phyloP scores from a whole-genome alignment of 2,888 invertebrate species.

The Yponomeuta malinellus region DNA sequence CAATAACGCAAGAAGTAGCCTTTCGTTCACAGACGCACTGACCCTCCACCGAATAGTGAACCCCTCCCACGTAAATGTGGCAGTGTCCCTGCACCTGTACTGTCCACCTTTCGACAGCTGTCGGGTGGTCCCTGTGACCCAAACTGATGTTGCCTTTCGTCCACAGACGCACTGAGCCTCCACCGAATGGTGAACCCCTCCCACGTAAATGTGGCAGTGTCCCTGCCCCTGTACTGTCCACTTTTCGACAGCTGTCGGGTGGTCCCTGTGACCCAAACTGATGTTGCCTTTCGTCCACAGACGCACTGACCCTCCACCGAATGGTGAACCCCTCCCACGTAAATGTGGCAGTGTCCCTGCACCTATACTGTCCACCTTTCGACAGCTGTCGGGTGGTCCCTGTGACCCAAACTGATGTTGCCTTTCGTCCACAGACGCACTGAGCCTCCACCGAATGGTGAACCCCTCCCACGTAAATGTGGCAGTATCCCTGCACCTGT shows the following conservation, averaged over 20 bases:
- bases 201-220: constrained; percentile 65
- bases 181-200: constrained; percentile 97
- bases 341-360: constrained; percentile 92
- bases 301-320: constrained; percentile 96
- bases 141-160: neutral
- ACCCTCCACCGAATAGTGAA: constrained; percentile 98
- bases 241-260: constrained; percentile 92
- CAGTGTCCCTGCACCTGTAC: constrained; percentile 90
- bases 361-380: constrained; percentile 86
- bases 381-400: constrained; percentile 29
- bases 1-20: constrained; percentile 60
- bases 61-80: constrained; percentile 77
- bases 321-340: constrained; percentile 95
- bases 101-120: constrained; percentile 94
- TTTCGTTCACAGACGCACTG: constrained; percentile 75
- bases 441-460: constrained; percentile 98
- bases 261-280: constrained; percentile 61
- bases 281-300: constrained; percentile 62
- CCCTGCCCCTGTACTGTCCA: constrained; percentile 96
- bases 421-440: constrained; percentile 79
- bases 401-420: neutral
- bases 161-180: constrained; percentile 91
- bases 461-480: constrained; percentile 92
- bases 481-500: constrained; percentile 94
- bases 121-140: constrained; percentile 78